phyloP scores from a whole-genome alignment of 2,797 vertebrate species.

The Chelon labrosus region DNA sequence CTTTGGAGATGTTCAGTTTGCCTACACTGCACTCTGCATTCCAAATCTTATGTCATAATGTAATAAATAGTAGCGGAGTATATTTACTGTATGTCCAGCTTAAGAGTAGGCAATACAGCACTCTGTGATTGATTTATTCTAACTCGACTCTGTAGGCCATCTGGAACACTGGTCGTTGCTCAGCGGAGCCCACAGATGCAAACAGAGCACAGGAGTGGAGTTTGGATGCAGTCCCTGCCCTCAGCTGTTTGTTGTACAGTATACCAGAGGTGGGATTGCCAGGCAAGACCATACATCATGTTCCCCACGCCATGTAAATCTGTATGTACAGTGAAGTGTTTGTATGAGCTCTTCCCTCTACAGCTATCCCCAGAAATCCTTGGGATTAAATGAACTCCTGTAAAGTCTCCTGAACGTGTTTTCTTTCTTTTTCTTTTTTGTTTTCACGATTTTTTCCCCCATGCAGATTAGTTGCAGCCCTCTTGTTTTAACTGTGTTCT shows the following conservation, averaged over 20 bases:
- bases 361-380: conserved; percentile 47
- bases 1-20: conserved; percentile 20
- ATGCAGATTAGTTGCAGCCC: neutral
- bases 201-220: conserved; percentile 25
- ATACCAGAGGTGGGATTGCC: conserved; percentile 43
- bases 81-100: conserved; percentile 26
- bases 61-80: conserved; percentile 38
- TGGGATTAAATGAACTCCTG: conserved; percentile 79
- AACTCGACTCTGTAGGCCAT: conserved; percentile 18
- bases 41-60: conserved; percentile 46
- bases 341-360: conserved; percentile 75
- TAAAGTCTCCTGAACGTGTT: conserved; percentile 63
- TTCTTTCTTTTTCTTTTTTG: conserved; percentile 15
- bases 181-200: conserved; percentile 1
- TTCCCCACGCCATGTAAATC: conserved; percentile 75
- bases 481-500: conserved; percentile 23
- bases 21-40: conserved; percentile 57
- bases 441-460: neutral
- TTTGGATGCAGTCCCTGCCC: conserved; percentile 25
- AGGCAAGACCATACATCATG: conserved; percentile 61
- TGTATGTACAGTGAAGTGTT: conserved; percentile 82
- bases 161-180: conserved; percentile 8
- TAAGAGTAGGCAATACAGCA: conserved; percentile 21
- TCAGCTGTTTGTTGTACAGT: conserved; percentile 50
- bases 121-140: conserved; percentile 38